A percentile compares a stretch with the other conserved stretches of the same genome.
Conservation (phyloP, 2,888 invertebrate genomes). For the Pollenia angustigena region DNA sequence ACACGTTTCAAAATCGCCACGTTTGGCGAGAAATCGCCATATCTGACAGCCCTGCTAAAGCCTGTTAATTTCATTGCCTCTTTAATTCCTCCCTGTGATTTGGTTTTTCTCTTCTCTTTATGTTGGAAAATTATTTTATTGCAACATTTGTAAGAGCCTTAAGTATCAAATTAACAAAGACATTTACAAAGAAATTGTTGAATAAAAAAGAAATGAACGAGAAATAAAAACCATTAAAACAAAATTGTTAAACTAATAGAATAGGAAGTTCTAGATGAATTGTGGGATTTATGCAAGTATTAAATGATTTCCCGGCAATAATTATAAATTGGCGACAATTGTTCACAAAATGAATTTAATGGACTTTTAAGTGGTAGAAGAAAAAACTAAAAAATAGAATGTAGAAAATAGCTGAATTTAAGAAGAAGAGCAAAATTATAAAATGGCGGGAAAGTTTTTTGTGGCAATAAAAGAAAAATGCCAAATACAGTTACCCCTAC, state of each 20-base stretch:
- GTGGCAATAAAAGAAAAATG: no score
- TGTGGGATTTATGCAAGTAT: background rate
- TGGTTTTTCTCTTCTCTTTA: background rate
- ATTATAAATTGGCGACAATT: constrained; percentile 27
- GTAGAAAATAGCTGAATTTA: no score
- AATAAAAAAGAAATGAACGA: background rate
- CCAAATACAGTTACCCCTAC: no score
- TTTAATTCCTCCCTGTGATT: background rate
- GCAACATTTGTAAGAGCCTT: background rate
- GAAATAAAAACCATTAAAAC: constrained; percentile 9
- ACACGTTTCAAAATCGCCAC: no score
- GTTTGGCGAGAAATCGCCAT: no score
- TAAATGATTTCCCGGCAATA: background rate
- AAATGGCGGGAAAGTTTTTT: no score
- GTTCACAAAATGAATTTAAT: constrained; percentile 15
- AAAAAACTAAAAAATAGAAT: background rate
- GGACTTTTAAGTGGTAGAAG: background rate
- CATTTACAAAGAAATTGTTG: background rate
- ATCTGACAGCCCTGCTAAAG: no score
- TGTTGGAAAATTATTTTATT: constrained; percentile 1
- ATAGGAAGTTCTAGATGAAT: background rate
- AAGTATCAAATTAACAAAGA: background rate
- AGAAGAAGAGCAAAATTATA: no score
- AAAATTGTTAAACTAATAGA: constrained; percentile 18
- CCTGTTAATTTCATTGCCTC: background rate